These are phyloP conservation scores for Sebastes trivittatus DNA, from an alignment of 2,797 vertebrate genomes.

Conservation along the genomic window DNA sequence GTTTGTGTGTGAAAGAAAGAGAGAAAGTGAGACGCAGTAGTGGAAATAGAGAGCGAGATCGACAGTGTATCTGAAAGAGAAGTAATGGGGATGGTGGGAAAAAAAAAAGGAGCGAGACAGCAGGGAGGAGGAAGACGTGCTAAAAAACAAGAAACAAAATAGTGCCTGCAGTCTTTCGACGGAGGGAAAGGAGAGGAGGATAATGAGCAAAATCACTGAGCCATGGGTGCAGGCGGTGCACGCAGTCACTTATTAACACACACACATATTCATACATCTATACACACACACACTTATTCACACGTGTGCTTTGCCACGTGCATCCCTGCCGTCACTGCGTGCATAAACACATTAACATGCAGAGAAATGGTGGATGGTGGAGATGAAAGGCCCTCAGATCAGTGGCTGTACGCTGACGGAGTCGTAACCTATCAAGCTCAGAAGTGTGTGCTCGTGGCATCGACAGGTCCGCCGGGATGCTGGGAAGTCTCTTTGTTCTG, in stretches of 20 bases:
- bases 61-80: constrained; percentile 8
- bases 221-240: constrained; percentile 40
- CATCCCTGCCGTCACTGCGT: not conserved
- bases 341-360: constrained; percentile 67
- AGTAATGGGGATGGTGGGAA: not conserved
- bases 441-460: constrained; percentile 54
- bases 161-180: constrained; percentile 46
- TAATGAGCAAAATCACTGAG: constrained; percentile 74
- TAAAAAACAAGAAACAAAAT: constrained; percentile 45
- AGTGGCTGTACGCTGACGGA: constrained; percentile 53
- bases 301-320: constrained; percentile 56
- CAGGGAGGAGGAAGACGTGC: constrained; percentile 12
- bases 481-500: constrained; percentile 69
- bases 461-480: constrained; percentile 60
- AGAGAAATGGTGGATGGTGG: constrained; percentile 56
- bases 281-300: constrained; percentile 29
- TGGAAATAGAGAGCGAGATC: constrained; percentile 2
- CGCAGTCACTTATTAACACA: constrained; percentile 49
- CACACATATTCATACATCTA: constrained; percentile 50
- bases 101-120: not conserved
- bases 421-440: constrained; percentile 69
- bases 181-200: constrained; percentile 39
- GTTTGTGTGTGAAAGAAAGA: constrained; percentile 5
- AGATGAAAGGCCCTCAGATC: constrained; percentile 78
- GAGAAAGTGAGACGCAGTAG: not conserved